Evolutionary conservation across 2,888 invertebrate species (phyloP), one percentile per base, ranked within the genome.

Genomic region (Sycophila texana): DNA sequence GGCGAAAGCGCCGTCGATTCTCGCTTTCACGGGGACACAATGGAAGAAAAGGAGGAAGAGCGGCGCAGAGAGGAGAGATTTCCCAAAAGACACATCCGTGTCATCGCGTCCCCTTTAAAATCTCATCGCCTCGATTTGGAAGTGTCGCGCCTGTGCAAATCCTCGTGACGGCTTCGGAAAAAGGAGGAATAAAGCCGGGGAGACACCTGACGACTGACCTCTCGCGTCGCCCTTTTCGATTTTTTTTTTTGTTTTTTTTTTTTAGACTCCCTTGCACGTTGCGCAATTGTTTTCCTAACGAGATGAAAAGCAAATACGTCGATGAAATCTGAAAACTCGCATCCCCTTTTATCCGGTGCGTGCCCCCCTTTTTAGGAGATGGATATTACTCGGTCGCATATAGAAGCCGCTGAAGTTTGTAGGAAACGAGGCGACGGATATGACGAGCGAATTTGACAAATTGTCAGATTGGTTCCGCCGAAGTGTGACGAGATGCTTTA

Each of bases 381-480:
- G 58, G 4, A 20, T 47, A 1, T 14, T 18, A 10, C 12, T 26
- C 66, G n/a, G 53, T n/a, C 53, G 53, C 12, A 16, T n/a, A n/a
- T 4, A 53, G 16, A 51, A 10, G 51, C 1, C 10, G 16, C 13
- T 16, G 39, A 39, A 12, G 3, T 13, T 14, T 30, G 2, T 16
- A 4, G 14, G 68, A 53, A 20, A n/a, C 16, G 13, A 12, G 47
- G 49, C 14, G 4, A 7, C 57, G 22, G 58, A 58, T 58, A 16
- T 58, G 70, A 71, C 58, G 70, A 49, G 57, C 55, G 20, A 57
- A 70, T 70, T 47, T 70, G 57, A 70, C 68, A 70, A 70, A 70
- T 70, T 20, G 57, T 70, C 57, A 18, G 5, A 70, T 70, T 70
- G 57, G 47, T 47, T 47, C 39, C 70, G 70, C 47, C 47, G 4